Percentiles rank a stretch among this genome's conserved stretches.
Conservation (phyloP, 2,797 vertebrate species). For the Phoxinus dragarum region DNA sequence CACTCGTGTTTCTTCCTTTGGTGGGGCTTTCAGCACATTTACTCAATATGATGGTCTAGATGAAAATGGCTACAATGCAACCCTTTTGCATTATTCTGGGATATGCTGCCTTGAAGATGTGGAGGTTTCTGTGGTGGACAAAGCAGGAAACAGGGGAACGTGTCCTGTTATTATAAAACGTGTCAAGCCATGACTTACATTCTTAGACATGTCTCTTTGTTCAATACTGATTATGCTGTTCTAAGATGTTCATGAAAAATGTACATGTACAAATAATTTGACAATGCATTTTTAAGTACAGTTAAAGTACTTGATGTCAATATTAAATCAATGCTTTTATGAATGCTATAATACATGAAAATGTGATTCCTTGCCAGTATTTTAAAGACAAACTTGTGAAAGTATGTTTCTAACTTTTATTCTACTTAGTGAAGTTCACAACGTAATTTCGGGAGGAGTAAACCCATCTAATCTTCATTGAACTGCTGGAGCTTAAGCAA, state of each 20-base stretch:
- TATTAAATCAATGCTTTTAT: not conserved
- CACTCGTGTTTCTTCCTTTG: not conserved
- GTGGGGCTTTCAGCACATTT: not conserved
- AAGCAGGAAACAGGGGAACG: not conserved
- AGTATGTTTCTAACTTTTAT: not conserved
- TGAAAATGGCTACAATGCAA: constrained; percentile 29
- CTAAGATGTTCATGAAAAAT: not conserved
- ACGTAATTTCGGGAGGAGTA: too few species aligned
- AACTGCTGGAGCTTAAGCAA: too few species aligned
- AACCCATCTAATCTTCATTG: too few species aligned
- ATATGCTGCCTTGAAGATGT: constrained; percentile 20
- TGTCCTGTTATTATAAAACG: not conserved
- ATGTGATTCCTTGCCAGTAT: not conserved
- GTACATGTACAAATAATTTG: not conserved
- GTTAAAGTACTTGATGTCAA: not conserved
- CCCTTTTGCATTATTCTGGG: not conserved
- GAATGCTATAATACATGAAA: not conserved
- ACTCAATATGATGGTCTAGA: not conserved
- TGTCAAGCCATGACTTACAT: not conserved
- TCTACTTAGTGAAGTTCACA: not conserved
- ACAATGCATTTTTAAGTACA: not conserved
- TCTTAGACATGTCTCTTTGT: not conserved
- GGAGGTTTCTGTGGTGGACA: constrained; percentile 27
- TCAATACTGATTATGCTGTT: not conserved
- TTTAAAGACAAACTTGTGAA: too few species aligned